Base-by-base conservation (phyloP, 2,113 vertebrate genomes). In the Alligator sinensis region DNA sequence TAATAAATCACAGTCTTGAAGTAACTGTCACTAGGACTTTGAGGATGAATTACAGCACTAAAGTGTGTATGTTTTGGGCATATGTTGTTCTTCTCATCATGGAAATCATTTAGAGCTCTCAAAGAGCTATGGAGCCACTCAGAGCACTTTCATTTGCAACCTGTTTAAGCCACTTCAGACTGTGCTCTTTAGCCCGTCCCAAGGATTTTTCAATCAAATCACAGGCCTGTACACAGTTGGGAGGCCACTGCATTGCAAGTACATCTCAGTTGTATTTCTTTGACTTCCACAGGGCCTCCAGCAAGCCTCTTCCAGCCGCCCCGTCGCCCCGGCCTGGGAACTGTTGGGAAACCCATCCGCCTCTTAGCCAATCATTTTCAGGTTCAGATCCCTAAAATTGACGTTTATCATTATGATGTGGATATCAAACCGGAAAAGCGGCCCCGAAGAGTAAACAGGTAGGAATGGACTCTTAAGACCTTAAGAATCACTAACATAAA, bases 341-440 rank as follows among this genome's bases (percentile, higher is more conserved):
- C 99, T 86, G 99, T 99, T 96, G 99, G 99, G 96, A 99, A 99
- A 97, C 99, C 99, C 96, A 99, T 99, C 97, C 98, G 99, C 96
- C 98, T 99, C 91, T 97, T 99, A 91, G 99, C 99, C 97, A 99
- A 99, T 96, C 99, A 99, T 96, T 99, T 99, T 96, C 99, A 99
- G 98, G 99, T 99, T 94, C 99, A 99, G 98, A 99, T 99, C 97
- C 99, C 99, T 87, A 99, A 99, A 98, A 99, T 99, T 92, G 99
- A 99, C 93, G 99, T 99, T 89, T 99, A 99, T 98, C 99, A 99
- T 96, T 99, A 99, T 96, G 99, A 99, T 88, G 99, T 99, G 82
- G 99, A 99, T 97, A 99, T 99, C 98, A 99, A 99, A 97, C 99
- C 99, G 84, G 99, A 99, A 98, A 99, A 99, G 96, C 98, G 99